Evolutionary conservation across 1,140 invertebrate species (phyloP), one percentile per base, ranked within the genome.

Genomic region (Hycleus phaleratus): DNA sequence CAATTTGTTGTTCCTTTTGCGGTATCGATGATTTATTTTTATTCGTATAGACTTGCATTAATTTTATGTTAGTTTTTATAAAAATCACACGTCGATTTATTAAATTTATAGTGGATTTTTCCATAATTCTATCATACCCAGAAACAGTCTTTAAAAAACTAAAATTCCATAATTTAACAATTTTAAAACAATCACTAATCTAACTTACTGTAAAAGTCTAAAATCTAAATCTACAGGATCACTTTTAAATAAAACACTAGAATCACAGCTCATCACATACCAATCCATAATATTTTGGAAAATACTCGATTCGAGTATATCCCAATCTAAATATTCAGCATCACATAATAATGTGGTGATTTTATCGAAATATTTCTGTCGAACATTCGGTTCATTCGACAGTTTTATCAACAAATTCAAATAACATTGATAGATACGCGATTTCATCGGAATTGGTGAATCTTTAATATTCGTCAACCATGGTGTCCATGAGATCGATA

Each of bases 251-350:
- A 90, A 79, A 59, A 87, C 85, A 53, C 78, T 74, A 0, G 87
- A 82, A 74, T 91, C 86, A 71, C 84, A 86, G 46, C 83, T 85
- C 78, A 85, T 85, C 2, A 90, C 80, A 59, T 87, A 85, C 87
- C 87, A 90, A 66, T 87, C 87, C 50, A 87, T 78, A 12, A 88
- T 77, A 49, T 82, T 79, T 65, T 88, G 85, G 60, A 84, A 83
- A 25, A 79, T 78, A 7, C 73, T 71, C n/a, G 82, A 80, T 57
- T 86, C 85, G 5, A 91, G 73, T 38, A 82, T 69, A 57, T 82
- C 76, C 88, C 88, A 91, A 1, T 84, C 76, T 71, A 85, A 86
- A 50, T 75, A 77, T 65, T 86, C 81, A 6, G 85, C 81, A 60
- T 83, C 80, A 18, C 78, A 72, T 3, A 90, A 73, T 25, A 85